Percentiles rank a stretch among this genome's conserved stretches.
These are phyloP conservation scores for Brachionus rubens DNA, from an alignment of 1,140 invertebrate species.

Conservation along the genomic window DNA sequence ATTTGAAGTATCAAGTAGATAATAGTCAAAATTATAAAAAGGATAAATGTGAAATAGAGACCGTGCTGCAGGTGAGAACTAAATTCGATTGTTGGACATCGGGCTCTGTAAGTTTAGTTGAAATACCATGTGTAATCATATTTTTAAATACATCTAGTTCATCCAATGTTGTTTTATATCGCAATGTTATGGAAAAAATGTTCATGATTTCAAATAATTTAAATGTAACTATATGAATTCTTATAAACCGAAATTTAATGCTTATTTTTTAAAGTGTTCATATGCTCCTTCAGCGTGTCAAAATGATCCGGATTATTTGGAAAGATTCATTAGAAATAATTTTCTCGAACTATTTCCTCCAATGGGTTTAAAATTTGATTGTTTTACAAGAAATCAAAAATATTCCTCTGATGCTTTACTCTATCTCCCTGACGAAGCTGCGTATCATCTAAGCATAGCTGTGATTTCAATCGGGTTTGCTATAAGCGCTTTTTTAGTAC, in stretches of 20 bases:
- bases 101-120: not conserved
- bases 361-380: not conserved
- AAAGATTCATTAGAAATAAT: not conserved
- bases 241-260: not conserved
- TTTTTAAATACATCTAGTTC: not conserved
- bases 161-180: not conserved
- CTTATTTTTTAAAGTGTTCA: conserved; percentile 11
- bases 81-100: conserved; percentile 7
- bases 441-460: not conserved
- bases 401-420: not conserved
- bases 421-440: not conserved
- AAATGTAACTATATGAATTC: not conserved
- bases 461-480: not conserved
- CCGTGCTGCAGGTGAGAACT: not conserved
- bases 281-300: conserved; percentile 10
- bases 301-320: conserved; percentile 14
- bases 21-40: not conserved
- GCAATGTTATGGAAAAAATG: conserved; percentile 1
- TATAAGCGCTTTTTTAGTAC: not conserved
- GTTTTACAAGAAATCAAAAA: not conserved
- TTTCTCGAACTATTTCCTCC: not conserved
- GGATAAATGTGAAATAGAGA: not conserved
- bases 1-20: not conserved
- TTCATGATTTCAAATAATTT: not conserved
- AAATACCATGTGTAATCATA: conserved; percentile 7